Base-by-base conservation (phyloP, 2,797 vertebrate genomes). In the Enoplosus armatus region DNA sequence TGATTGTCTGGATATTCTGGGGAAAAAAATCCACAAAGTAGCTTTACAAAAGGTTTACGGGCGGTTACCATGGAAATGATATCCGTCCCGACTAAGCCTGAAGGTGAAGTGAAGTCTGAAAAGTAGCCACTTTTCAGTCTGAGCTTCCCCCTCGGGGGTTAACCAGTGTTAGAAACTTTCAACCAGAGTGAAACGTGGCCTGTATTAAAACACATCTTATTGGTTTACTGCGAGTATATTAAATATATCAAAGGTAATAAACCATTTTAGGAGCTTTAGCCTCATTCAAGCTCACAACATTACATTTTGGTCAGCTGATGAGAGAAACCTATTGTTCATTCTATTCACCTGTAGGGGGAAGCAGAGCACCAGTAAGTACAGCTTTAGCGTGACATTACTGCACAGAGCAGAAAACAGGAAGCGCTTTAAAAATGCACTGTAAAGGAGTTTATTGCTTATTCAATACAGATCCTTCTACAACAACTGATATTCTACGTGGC, bases 281-380 rank as follows among this genome's bases (percentile, higher is more conserved):
- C 24, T 39, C 18, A 14, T 48, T 22, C 18, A 4, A 67, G 8
- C n/a, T 53, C 14, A n/a, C 27, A 27, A n/a, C n/a, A 26, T 14
- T 68, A 18, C 3, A 62, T 45, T 45, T 3, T 29, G 4, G 8
- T 51, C 43, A 41, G 48, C 24, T 56, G 63, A 29, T 12, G 45
- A 41, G 11, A 18, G 24, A 20, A 6, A 11, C n/a, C 43, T 10
- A 26, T 31, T 62, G 11, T 72, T 69, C 9, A 10, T 14, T 12
- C 10, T 58, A 18, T 48, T 24, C 2, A 29, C 72, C 82, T 64
- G 29, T 15, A 77, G 83, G 64, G 71, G 86, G 77, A 22, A 66
- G 86, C 77, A 85, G 54, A 76, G 63, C 12, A 63, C 63, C 37
- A 56, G 33, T 14, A 15, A 56, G 33, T 14, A 15, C 51, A 51